A percentile compares a stretch with the other conserved stretches of the same genome.
Conservation (phyloP, 1,140 invertebrate species). For the Apis dorsata region DNA sequence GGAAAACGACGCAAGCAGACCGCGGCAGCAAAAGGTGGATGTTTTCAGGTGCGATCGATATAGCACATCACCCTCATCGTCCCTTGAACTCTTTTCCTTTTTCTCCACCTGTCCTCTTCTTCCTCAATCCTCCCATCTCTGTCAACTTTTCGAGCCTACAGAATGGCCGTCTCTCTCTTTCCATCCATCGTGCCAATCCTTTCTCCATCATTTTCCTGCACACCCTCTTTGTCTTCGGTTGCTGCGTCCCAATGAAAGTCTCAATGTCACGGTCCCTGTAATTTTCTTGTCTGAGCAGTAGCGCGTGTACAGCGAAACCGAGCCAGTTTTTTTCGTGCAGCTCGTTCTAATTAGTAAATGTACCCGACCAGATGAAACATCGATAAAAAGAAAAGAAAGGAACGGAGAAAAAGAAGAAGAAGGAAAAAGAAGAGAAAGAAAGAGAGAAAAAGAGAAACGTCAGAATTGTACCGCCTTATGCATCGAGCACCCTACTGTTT, state of each 20-base stretch:
- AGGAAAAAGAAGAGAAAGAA: no score
- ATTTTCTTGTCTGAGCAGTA: slow-evolving; percentile 60
- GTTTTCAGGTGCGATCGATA: slow-evolving; percentile 69
- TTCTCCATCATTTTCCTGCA: neutral
- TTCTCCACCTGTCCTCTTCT: slow-evolving; percentile 29
- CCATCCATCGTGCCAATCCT: neutral
- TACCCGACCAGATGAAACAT: slow-evolving; percentile 47
- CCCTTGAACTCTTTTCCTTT: slow-evolving; percentile 47
- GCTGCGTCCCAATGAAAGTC: slow-evolving; percentile 31
- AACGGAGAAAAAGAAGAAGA: no score
- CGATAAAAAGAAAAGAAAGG: neutral
- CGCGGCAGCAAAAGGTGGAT: slow-evolving; percentile 47
- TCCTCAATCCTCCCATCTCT: neutral
- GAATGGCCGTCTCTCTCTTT: slow-evolving; percentile 8
- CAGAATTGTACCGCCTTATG: neutral
- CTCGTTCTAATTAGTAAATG: slow-evolving; percentile 63
- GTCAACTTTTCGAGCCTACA: slow-evolving; percentile 16
- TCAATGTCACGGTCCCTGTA: slow-evolving; percentile 64
- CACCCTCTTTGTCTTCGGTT: neutral
- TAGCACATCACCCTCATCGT: slow-evolving; percentile 54
- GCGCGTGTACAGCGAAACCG: slow-evolving; percentile 18
- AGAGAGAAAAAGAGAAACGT: neutral
- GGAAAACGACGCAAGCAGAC: slow-evolving; percentile 29
- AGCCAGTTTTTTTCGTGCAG: slow-evolving; percentile 22
- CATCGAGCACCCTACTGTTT: neutral